Percentiles rank a stretch among this genome's conserved stretches.
Evolutionary conservation across 2,888 invertebrate genomes (phyloP).

Genomic region (Caenorhabditis sp.): DNA sequence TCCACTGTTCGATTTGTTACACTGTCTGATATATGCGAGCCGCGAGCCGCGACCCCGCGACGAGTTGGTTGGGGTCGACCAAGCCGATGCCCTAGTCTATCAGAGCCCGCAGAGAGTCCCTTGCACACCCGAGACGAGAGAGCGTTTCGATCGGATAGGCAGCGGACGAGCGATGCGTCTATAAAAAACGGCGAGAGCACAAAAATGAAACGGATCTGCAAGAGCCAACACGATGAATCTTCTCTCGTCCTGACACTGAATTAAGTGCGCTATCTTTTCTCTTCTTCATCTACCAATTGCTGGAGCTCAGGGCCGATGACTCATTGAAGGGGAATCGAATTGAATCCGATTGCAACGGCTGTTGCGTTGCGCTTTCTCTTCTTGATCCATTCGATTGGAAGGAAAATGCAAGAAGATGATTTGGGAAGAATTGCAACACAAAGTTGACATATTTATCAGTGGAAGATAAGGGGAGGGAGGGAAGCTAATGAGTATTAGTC

Average conservation of each 20-base stretch:
- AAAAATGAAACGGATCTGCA: conserved; percentile 53
- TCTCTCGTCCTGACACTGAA: conserved; percentile 52
- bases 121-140: conserved; percentile 23
- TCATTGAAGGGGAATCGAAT: conserved; percentile 41
- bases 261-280: conserved; percentile 47
- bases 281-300: conserved; percentile 37
- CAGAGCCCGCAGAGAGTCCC: conserved; percentile 40
- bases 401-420: conserved; percentile 1
- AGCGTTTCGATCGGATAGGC: conserved; percentile 36
- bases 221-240: conserved; percentile 32
- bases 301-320: conserved; percentile 26
- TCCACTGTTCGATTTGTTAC: conserved; percentile 62
- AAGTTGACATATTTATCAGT: conserved; percentile 27
- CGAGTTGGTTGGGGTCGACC: conserved; percentile 57
- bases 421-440: conserved; percentile 16
- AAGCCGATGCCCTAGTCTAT: conserved; percentile 47
- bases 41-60: conserved; percentile 54
- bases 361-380: conserved; percentile 18
- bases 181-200: conserved; percentile 51
- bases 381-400: conserved; percentile 14
- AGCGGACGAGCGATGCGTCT: conserved; percentile 33
- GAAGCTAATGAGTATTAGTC: not conserved
- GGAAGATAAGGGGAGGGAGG: not conserved
- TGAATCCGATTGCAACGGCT: conserved; percentile 21
- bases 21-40: conserved; percentile 60